Percentiles rank a stretch among this genome's conserved stretches.
These are phyloP conservation scores for Pipistrellus pipistrellus DNA, from an alignment of 2,797 vertebrate species.

Conservation along the genomic window DNA sequence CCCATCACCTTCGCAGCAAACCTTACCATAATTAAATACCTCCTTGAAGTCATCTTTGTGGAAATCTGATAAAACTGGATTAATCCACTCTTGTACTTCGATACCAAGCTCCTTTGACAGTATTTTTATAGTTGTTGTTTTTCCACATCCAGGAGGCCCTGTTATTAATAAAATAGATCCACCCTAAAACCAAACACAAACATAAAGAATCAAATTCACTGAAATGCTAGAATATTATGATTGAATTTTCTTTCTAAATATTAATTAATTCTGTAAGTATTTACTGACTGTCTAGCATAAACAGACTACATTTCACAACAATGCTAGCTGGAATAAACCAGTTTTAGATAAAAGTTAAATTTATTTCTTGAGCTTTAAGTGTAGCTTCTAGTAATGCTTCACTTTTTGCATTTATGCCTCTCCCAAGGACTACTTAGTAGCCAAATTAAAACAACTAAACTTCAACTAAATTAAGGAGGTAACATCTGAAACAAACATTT, in stretches of 20 bases:
- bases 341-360: slow-evolving; percentile 22
- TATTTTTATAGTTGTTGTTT: slow-evolving; percentile 94
- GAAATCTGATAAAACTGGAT: slow-evolving; percentile 91
- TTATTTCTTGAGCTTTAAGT: slow-evolving; percentile 56
- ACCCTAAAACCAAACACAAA: slow-evolving; percentile 87
- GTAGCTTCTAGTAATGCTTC: slow-evolving; percentile 26
- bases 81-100: slow-evolving; percentile 96
- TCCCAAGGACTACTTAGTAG: slow-evolving; percentile 33
- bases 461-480: slow-evolving; percentile 9
- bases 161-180: slow-evolving; percentile 93
- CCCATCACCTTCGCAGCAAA: slow-evolving; percentile 26
- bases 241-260: slow-evolving; percentile 40
- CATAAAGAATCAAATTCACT: background rate
- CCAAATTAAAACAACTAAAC: slow-evolving; percentile 42
- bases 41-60: slow-evolving; percentile 88
- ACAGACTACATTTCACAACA: slow-evolving; percentile 26
- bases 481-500: slow-evolving; percentile 40
- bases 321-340: background rate
- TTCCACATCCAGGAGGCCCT: slow-evolving; percentile 96
- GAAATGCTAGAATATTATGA: slow-evolving; percentile 20
- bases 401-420: background rate
- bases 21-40: slow-evolving; percentile 90
- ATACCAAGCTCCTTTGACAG: slow-evolving; percentile 91
- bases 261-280: slow-evolving; percentile 34
- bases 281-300: slow-evolving; percentile 30